Percentiles rank a stretch among this genome's conserved stretches.
Evolutionary conservation across 2,888 invertebrate genomes (phyloP).

Genomic region (Ecliptopera silaceata): DNA sequence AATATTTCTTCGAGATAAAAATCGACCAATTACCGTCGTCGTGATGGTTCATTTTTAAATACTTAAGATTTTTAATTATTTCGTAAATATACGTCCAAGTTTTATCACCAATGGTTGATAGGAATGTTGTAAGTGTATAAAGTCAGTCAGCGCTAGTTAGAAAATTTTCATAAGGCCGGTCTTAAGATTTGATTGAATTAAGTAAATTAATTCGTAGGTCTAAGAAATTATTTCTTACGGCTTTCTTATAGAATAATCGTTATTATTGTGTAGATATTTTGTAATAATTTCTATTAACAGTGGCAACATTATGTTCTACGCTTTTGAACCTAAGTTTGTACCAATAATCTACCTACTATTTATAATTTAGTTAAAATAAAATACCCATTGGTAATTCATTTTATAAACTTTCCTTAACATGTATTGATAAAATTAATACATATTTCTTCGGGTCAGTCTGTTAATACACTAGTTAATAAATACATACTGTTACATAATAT

Average conservation of each 20-base stretch:
- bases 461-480: slow-evolving; percentile 62
- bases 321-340: slow-evolving; percentile 43
- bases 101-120: slow-evolving; percentile 51
- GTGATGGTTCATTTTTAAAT: slow-evolving; percentile 48
- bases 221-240: slow-evolving; percentile 23
- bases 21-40: slow-evolving; percentile 55
- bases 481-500: slow-evolving; percentile 73
- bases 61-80: slow-evolving; percentile 46
- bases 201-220: slow-evolving; percentile 25
- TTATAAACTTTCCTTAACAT: slow-evolving; percentile 38
- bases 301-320: slow-evolving; percentile 39
- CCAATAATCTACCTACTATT: slow-evolving; percentile 4
- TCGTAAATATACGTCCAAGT: slow-evolving; percentile 55
- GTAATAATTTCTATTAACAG: slow-evolving; percentile 20
- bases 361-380: slow-evolving; percentile 31
- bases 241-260: slow-evolving; percentile 20
- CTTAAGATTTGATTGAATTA: slow-evolving; percentile 31
- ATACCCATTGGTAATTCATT: slow-evolving; percentile 46
- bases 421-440: slow-evolving; percentile 35
- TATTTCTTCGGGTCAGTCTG: slow-evolving; percentile 52
- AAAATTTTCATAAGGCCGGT: slow-evolving; percentile 54
- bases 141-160: slow-evolving; percentile 63
- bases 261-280: slow-evolving; percentile 27
- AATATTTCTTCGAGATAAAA: slow-evolving; percentile 55
- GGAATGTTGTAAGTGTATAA: slow-evolving; percentile 47